Percentiles rank a stretch among this genome's conserved stretches.
Evolutionary conservation across 2,797 vertebrate species (phyloP).

Genomic region (Fratercula arctica): DNA sequence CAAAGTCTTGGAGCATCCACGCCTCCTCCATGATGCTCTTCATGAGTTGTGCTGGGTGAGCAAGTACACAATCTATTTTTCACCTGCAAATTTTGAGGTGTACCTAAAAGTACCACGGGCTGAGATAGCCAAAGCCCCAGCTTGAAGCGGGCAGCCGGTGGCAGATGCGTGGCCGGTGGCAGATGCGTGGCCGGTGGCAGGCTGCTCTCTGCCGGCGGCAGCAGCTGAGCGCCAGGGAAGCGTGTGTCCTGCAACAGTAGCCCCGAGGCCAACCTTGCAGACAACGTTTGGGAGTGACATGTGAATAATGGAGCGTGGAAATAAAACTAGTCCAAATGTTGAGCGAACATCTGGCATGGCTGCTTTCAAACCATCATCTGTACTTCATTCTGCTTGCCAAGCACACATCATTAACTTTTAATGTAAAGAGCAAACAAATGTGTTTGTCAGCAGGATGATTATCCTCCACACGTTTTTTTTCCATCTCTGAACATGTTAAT

Average conservation of each 20-base stretch:
- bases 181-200: not conserved
- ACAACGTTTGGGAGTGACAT: not conserved
- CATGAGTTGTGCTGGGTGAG: not conserved
- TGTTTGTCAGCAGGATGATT: constrained; percentile 45
- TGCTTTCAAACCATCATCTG: constrained; percentile 42
- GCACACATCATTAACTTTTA: constrained; percentile 52
- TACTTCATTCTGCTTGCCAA: constrained; percentile 43
- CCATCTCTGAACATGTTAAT: constrained; percentile 16
- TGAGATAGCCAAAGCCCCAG: not conserved
- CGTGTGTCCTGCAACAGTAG: not conserved
- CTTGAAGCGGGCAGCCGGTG: not conserved
- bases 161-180: rapidly evolving
- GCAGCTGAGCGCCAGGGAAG: not conserved
- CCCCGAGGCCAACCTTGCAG: not conserved
- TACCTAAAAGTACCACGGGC: not conserved
- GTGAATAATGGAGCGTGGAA: not conserved
- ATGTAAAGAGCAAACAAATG: constrained; percentile 55
- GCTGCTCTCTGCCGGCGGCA: not conserved
- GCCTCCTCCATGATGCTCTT: not conserved
- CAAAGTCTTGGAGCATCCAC: not conserved
- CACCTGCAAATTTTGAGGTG: not conserved
- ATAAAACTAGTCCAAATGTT: constrained; percentile 4
- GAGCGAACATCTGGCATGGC: constrained; percentile 24
- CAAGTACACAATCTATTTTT: not conserved
- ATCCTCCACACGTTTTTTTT: not conserved